Percentiles rank a stretch among this genome's conserved stretches.
These are phyloP conservation scores for Rhopalosiphum maidis DNA, from an alignment of 1,140 invertebrate genomes.

Conservation along the genomic window DNA sequence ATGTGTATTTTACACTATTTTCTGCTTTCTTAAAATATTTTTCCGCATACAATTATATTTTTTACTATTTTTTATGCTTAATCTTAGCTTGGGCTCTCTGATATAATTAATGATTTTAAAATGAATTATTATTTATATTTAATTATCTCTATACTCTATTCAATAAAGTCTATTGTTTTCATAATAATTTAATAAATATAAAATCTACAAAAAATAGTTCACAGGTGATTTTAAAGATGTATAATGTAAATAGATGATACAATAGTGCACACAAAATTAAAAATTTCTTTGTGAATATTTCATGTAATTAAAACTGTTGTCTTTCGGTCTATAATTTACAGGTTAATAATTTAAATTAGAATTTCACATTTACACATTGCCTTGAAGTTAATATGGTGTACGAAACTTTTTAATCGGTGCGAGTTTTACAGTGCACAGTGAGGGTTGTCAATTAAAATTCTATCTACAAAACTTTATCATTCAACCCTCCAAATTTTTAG, in stretches of 20 bases:
- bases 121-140: too few species aligned
- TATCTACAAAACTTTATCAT: conserved; percentile 35
- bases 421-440: neutral
- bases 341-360: conserved; percentile 25
- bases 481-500: conserved; percentile 20
- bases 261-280: neutral
- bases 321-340: neutral
- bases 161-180: too few species aligned
- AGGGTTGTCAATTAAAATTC: conserved; percentile 48
- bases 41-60: too few species aligned
- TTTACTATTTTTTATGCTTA: too few species aligned
- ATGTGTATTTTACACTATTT: too few species aligned
- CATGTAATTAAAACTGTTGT: neutral
- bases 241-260: neutral
- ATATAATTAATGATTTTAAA: too few species aligned
- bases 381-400: neutral
- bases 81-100: too few species aligned
- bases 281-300: neutral
- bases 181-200: neutral
- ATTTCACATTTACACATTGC: neutral
- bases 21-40: too few species aligned
- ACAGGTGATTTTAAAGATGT: neutral
- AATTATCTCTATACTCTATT: too few species aligned
- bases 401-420: conserved; percentile 44
- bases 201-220: neutral